Percentiles rank a stretch among this genome's conserved stretches.
phyloP scores from a whole-genome alignment of 2,888 invertebrate species.

The Drosophila mettleri region DNA sequence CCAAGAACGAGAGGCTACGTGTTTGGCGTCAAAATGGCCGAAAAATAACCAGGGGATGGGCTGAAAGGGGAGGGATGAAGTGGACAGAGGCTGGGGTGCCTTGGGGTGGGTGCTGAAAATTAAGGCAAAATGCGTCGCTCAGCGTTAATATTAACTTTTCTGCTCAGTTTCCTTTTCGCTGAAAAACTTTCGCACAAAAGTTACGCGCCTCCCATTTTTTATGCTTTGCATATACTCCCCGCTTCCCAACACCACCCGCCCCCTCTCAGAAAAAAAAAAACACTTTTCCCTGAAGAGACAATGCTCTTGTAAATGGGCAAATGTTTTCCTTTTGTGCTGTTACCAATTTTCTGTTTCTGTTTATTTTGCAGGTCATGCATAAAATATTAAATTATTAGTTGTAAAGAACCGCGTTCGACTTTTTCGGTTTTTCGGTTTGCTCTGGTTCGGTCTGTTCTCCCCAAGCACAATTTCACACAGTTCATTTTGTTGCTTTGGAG shows the following conservation, averaged over 20 bases:
- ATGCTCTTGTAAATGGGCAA: constrained; percentile 50
- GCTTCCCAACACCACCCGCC: neutral
- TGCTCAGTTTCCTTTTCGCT: constrained; percentile 69
- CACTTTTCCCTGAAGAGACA: constrained; percentile 47
- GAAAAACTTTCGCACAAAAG: constrained; percentile 64
- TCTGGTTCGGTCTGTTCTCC: neutral
- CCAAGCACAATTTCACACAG: constrained; percentile 1
- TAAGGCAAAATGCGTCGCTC: constrained; percentile 76
- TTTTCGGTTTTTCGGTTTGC: constrained; percentile 5
- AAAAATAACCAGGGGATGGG: constrained; percentile 33
- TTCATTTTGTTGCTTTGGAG: constrained; percentile 36
- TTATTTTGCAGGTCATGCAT: constrained; percentile 80
- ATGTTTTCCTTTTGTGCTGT: constrained; percentile 48
- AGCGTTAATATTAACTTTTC: constrained; percentile 80
- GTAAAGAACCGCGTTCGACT: constrained; percentile 40
- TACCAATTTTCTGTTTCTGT: constrained; percentile 68
- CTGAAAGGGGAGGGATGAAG: neutral
- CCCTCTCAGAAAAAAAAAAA: neutral
- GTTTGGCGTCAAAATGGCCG: constrained; percentile 77
- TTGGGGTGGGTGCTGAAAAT: constrained; percentile 38
- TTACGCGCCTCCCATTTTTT: constrained; percentile 65
- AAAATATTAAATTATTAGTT: constrained; percentile 80
- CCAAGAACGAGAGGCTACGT: constrained; percentile 62
- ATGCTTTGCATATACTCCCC: constrained; percentile 49
- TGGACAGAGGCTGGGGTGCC: neutral